Conservation (phyloP, 37 sponge, comb jelly and placozoan species). For the Hexactinellida sp. region DNA sequence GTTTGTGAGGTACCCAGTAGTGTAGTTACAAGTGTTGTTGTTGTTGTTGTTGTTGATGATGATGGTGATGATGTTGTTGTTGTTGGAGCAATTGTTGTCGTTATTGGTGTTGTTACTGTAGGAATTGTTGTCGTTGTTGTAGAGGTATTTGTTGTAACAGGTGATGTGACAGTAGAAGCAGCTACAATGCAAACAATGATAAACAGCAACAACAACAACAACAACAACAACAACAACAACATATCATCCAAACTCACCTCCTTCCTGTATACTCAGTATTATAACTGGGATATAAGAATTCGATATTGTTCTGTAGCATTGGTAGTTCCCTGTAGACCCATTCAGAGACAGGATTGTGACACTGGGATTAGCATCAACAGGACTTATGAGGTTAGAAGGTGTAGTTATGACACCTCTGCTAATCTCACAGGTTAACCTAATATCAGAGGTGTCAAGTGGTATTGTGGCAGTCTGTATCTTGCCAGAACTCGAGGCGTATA, state of each 20-base stretch:
- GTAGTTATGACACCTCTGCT: background rate
- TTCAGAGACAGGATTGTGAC: background rate
- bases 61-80: conserved; percentile 16
- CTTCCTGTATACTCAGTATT: background rate
- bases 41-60: background rate
- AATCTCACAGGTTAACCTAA: background rate
- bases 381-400: background rate
- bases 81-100: conserved; percentile 12
- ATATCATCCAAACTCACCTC: no score
- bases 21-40: background rate
- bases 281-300: background rate
- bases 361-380: background rate
- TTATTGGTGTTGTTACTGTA: background rate
- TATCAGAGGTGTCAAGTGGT: background rate
- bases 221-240: no score
- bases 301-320: background rate
- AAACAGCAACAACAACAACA: no score
- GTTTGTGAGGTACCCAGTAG: background rate
- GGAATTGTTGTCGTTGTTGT: background rate
- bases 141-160: background rate
- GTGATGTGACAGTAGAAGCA: no score
- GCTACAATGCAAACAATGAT: no score
- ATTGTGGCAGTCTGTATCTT: background rate
- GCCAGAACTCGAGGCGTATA: background rate
- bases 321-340: background rate